Evolutionary conservation across 2,888 invertebrate species (phyloP).

Genomic region (Harpagoxenus sublaevis): DNA sequence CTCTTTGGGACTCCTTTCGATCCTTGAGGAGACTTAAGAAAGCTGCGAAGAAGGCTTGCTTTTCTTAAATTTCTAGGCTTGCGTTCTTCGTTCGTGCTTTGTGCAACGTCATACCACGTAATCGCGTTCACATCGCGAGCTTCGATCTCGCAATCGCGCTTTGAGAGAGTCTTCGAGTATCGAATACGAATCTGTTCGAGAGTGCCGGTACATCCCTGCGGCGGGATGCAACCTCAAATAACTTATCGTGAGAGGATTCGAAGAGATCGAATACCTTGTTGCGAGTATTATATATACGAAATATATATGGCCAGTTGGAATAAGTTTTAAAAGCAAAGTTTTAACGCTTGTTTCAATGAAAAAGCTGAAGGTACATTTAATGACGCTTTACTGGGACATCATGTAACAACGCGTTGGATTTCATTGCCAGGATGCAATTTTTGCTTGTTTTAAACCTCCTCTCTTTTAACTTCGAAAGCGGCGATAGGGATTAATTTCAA

Average conservation of each 20-base stretch:
- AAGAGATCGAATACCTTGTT: constrained; percentile 12
- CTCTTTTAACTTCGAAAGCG: not conserved
- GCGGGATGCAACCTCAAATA: not conserved
- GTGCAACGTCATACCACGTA: constrained; percentile 61
- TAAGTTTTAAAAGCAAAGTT: not conserved
- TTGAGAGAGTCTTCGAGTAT: constrained; percentile 24
- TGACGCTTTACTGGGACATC: not conserved
- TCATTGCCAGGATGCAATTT: not conserved
- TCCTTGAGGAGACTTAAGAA: constrained; percentile 59
- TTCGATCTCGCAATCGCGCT: constrained; percentile 28
- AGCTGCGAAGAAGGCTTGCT: constrained; percentile 24
- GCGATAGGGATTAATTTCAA: not conserved
- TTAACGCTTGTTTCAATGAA: not conserved
- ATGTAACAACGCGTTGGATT: not conserved
- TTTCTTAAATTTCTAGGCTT: constrained; percentile 41
- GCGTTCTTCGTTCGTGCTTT: constrained; percentile 45
- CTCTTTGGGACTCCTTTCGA: not conserved
- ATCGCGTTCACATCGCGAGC: constrained; percentile 45
- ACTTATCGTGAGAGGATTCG: constrained; percentile 9
- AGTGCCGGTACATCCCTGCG: not conserved
- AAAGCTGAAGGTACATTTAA: not conserved
- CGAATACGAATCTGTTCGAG: not conserved
- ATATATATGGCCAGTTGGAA: not conserved
- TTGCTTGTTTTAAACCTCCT: not conserved
- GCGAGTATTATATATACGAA: not conserved